Evolutionary conservation across 2,888 invertebrate species (phyloP), one percentile per base, ranked within the genome.

Genomic region (Oasisia sp.): DNA sequence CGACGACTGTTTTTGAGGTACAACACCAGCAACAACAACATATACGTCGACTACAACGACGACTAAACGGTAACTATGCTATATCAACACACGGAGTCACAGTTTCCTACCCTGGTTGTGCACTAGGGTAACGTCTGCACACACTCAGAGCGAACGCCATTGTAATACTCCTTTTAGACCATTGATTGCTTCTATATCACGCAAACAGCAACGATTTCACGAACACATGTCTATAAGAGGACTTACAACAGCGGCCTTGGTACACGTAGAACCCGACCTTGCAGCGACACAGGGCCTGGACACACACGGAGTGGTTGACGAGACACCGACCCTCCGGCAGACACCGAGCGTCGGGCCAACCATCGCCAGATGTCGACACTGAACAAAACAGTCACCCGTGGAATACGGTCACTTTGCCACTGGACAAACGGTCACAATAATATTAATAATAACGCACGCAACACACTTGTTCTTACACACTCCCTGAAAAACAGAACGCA

Each of bases 331-430:
- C 91, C 32, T 90, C 93, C 5, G 93, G 92, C 27, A 93, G 92
- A 91, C 93, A 93, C 11, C 91, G 93, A 7, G 93, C 93, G 89
- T 93, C 93, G 11, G 93, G 92, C 12, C 92, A 93, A 50, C 93
- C 93, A n/a, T 93, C 92, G 19, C 89, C 92, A 0, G 93, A 93
- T 8, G 93, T 93, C 4, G 93, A 93, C 92, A 93, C 93, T 93
- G 89, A n/a, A 19, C 91, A 19, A 38, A 45, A 11, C 38, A 38
- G 38, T 38, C 38, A 38, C 38, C 38, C 4, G 38, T 38, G 1
- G 38, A 38, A 38, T 38, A 38, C 38, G 38, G 38, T 38, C 38
- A 38, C 38, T 38, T 38, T 38, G 4, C 38, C 38, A 4, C 38
- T 38, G 38, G 38, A 38, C 38, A 38, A 4, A 38, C 38, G 38